Evolutionary conservation across 2,113 vertebrate genomes (phyloP), one percentile per base, ranked within the genome.

Genomic region (Etheostoma cragini): DNA sequence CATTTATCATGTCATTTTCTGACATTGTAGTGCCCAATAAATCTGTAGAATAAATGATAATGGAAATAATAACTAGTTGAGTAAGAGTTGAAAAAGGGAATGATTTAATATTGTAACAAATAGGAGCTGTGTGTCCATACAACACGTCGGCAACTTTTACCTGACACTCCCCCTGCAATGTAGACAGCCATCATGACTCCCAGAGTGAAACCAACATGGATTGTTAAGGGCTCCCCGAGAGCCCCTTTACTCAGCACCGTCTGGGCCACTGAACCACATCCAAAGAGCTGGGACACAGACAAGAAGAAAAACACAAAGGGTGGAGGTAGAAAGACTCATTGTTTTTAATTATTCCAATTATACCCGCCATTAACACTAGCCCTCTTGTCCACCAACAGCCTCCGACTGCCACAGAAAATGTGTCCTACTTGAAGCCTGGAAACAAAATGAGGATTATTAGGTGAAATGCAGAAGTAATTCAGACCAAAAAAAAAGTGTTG

Each of bases 211-310:
- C 98, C 98, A 60, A 97, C 52, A 0, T 96, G 92, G 78, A 96
- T 72, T 8, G 96, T 97, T 74, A 97, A 19, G 3, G 94, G 76
- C 53, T 96, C 96, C 8, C 97, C 97, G 0, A 92, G 63, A 6
- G 2, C 26, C 47, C 96, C 97, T 77, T 95, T 90, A 82, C 98
- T 99, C 38, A 99, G 96, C 70, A 98, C 94, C 2, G 94, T 83
- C 93, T 99, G 97, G 22, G 96, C 98, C 80, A 98, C 94, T 35
- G 94, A 96, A 30, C 97, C 97, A 47, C 97, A 99, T 78, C 98
- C 98, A 57, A 99, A 97, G 1, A 96, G 94, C 98, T 99, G 94
- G 67, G 80, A 90, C 57, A 89, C 78, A 87, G 65, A 88, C 76
- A 76, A 79, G 74, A 80, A 87, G 62, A 84, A 83, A 73, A 82